Base-by-base conservation (phyloP, 2,888 invertebrate species). In the Drosophila dives region DNA sequence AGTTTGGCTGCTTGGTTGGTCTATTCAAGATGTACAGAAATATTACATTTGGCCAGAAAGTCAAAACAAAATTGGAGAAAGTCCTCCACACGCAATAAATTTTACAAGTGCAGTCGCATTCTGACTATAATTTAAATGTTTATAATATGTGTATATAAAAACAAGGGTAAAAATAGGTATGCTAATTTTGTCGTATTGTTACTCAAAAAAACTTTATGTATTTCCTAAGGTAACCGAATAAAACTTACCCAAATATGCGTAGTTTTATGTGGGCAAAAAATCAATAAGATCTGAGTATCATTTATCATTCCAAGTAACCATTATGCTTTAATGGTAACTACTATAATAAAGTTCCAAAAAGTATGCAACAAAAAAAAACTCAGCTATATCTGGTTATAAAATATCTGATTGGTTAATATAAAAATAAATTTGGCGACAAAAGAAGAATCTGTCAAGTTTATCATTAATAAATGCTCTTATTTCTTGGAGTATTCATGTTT, bases 1-100 rank as follows among this genome's bases (percentile, higher is more conserved):
- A 77, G 72, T 50, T 62, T 71, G 42, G 8, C 59, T 26, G 71
- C 51, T 61, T 64, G 45, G 11, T 61, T 71, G 56, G 12, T 33
- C 23, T 51, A 42, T 11, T 50, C 56, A 32, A 42, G 36, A 60
- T 60, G 15, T 38, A 3, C 11, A 50, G 36, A 34, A 58, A 58
- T 32, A 49, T 7, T 17, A 29, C 29, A 20, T 63, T 64, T 64
- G 26, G 11, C 8, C 40, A 50, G 32, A 33, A 68, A 68, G 51
- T 68, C 45, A 69, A 56, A 42, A 32, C 20, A 20, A 53, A 26
- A 20, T 42, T 26, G 6, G n/a, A 38, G 36, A 63, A 53, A 36
- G 6, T 12, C 34, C 40, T n/a, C 26, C 33, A 23, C 40, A 67
- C 50, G 36, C 29, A 42, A 68, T 29, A 17, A n/a, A 23, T 7